A percentile compares a stretch with the other conserved stretches of the same genome.
Conservation (phyloP, 2,797 vertebrate genomes). For the Muscicapa comitata region DNA sequence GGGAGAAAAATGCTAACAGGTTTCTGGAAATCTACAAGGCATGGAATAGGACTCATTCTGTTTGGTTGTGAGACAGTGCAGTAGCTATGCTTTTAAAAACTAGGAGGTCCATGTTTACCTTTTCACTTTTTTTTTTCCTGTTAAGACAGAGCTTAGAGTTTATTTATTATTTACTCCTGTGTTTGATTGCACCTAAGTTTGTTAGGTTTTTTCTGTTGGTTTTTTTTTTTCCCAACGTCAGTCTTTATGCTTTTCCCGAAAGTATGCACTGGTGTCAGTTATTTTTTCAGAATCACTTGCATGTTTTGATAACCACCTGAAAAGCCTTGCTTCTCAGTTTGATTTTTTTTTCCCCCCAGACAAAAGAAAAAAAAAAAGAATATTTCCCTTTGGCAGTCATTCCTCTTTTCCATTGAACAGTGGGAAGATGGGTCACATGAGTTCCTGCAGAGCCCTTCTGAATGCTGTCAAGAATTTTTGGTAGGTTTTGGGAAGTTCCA, state of each 20-base stretch:
- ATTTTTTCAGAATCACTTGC: neutral
- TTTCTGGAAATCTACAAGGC: neutral
- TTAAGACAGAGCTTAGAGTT: neutral
- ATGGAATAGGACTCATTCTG: neutral
- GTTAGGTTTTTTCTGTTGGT: neutral
- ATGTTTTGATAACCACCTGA: neutral
- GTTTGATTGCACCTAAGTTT: neutral
- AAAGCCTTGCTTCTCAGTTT: neutral
- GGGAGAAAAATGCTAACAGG: neutral
- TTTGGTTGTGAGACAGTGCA: neutral
- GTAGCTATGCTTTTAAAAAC: neutral
- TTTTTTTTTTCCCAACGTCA: neutral
- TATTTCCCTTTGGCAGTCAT: neutral
- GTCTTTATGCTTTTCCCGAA: neutral
- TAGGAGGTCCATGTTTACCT: fast-evolving
- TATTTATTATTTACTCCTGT: neutral
- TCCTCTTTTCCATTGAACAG: neutral
- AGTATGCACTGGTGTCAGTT: neutral
- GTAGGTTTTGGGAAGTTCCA: neutral
- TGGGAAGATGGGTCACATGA: neutral
- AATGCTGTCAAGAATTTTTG: neutral
- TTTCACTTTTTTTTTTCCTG: neutral
- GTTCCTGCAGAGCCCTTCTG: neutral
- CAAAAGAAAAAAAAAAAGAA: neutral
- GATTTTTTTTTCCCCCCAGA: neutral